Evolutionary conservation across 2,888 invertebrate species (phyloP).

Genomic region (Heteropelma amictum): DNA sequence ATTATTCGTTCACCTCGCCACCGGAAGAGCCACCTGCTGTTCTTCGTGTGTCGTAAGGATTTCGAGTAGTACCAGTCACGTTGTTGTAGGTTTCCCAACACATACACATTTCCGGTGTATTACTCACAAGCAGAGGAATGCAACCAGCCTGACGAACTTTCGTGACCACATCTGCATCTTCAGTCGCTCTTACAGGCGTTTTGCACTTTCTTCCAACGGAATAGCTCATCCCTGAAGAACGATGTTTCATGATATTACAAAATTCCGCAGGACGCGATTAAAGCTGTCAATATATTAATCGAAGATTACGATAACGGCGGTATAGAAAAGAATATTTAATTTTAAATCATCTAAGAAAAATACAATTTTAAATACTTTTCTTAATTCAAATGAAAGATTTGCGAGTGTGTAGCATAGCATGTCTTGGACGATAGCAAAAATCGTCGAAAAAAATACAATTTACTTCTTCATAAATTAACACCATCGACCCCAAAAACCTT

Average conservation of each 20-base stretch:
- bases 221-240: constrained; percentile 82
- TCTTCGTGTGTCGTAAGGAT: constrained; percentile 88
- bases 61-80: constrained; percentile 87
- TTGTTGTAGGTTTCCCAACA: constrained; percentile 92
- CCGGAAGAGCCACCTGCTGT: constrained; percentile 94
- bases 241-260: neutral
- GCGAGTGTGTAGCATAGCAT: no score
- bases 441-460: no score
- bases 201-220: constrained; percentile 83
- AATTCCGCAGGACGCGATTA: neutral
- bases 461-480: no score
- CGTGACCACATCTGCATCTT: constrained; percentile 85
- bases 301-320: no score
- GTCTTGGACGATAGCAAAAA: no score
- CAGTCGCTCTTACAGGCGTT: constrained; percentile 78
- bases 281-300: no score
- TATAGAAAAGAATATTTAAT: no score
- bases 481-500: no score
- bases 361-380: no score
- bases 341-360: no score
- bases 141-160: constrained; percentile 85
- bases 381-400: no score
- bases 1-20: constrained; percentile 83
- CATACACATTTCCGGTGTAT: constrained; percentile 92
- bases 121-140: constrained; percentile 89